Evolutionary conservation across 2,113 vertebrate genomes (phyloP).

Genomic region (Theristicus caerulescens): DNA sequence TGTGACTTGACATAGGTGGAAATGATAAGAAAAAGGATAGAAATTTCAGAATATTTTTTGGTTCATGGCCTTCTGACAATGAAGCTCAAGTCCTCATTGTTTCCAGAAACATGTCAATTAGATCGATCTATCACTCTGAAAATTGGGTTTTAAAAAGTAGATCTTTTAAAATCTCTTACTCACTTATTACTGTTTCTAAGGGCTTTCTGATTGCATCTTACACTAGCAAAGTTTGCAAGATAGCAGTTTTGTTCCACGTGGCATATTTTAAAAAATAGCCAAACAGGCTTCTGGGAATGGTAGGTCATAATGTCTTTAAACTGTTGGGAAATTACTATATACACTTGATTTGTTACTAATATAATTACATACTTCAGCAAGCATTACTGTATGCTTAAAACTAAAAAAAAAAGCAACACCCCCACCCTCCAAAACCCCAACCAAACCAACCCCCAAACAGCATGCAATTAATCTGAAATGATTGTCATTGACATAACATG

Average conservation of each 20-base stretch:
- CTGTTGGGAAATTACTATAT: neutral
- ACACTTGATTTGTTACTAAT: neutral
- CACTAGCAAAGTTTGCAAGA: neutral
- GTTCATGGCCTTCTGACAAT: neutral
- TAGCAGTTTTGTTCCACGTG: neutral
- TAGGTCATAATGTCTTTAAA: neutral
- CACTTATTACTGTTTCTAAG: neutral
- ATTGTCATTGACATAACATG: neutral
- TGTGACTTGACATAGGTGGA: neutral
- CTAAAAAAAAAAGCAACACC: neutral
- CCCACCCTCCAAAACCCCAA: rapidly evolving
- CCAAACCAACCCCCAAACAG: neutral
- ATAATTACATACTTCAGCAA: neutral
- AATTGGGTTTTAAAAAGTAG: neutral
- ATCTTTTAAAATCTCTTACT: neutral
- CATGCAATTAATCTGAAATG: neutral
- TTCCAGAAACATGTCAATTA: neutral
- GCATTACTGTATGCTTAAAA: neutral
- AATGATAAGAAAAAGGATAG: neutral
- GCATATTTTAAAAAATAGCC: neutral
- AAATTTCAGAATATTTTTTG: neutral
- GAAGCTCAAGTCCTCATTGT: neutral
- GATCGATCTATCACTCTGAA: neutral
- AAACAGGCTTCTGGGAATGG: neutral
- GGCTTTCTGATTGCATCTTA: neutral